Base-by-base conservation (phyloP, 2,888 invertebrate species). In the Melinopterus prodromus region DNA sequence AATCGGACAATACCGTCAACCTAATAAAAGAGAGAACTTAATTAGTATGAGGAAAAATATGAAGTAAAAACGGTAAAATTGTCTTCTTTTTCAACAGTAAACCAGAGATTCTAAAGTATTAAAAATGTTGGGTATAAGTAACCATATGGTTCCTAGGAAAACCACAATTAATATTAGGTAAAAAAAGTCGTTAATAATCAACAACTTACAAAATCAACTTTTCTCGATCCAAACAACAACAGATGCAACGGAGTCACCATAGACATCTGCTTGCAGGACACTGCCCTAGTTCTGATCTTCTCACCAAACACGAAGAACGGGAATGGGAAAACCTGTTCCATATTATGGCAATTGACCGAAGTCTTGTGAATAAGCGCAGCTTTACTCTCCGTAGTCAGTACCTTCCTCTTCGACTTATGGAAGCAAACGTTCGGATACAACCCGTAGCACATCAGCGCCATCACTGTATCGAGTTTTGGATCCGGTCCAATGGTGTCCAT, bases 301-400 rank as follows among this genome's bases (percentile, higher is more conserved):
- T 99, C 99, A 0, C 99, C 98, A 89, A 99, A 99, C 79, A 99
- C 96, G 88, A 99, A 98, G 88, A 98, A 95, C 0, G 99, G 99
- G 83, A 96, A 98, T 0, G 96, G 95, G 87, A 99, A 99, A 83
- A 92, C 92, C 80, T 95, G 94, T 77, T 96, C 96, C 77, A 93
- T 90, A 87, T 96, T 96, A 85, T 94, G 95, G 89, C 97, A 97
- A 90, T 99, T 98, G 3, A 99, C 98, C 0, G 99, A 99, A 0
- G 98, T 97, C 90, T 99, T 99, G 90, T 99, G 98, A 82, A 99
- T 95, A 1, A 99, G 91, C 0, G 99, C 99, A 0, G 96, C 94
- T 88, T 97, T 98, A 79, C 97, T 96, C 90, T 99, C 99, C 0
- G 97, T 97, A 0, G 99, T 99, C 77, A 98, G 90, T 82, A 93